Conservation (phyloP, 64 coral and sea anemone species). For the Orbicella faveolata region DNA sequence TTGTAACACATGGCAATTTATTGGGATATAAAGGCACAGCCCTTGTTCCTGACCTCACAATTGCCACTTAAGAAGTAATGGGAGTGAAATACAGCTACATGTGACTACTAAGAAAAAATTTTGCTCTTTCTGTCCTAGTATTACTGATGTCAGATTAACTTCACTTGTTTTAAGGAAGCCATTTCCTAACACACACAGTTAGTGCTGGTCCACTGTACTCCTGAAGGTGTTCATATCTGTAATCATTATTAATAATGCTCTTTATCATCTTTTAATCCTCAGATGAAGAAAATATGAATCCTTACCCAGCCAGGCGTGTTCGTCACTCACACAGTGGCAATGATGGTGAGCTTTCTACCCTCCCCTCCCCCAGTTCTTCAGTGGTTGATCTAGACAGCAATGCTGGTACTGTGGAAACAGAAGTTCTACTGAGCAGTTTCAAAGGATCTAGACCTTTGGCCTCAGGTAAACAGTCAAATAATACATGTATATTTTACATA, state of each 20-base stretch:
- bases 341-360: conserved; percentile 69
- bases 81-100: no score
- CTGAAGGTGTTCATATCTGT: neutral
- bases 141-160: no score
- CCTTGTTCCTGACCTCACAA: no score
- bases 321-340: neutral
- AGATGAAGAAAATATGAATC: conserved; percentile 61
- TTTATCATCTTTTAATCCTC: neutral
- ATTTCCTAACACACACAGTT: no score
- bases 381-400: conserved; percentile 93
- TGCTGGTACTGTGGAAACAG: conserved; percentile 86
- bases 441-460: conserved; percentile 26
- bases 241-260: neutral
- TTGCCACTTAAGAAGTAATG: no score
- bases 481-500: no score
- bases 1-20: no score
- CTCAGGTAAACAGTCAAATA: neutral
- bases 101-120: no score
- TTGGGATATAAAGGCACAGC: no score
- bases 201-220: no score
- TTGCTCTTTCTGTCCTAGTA: no score
- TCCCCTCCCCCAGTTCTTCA: conserved; percentile 90
- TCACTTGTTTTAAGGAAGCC: no score
- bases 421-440: conserved; percentile 83
- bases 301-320: neutral